phyloP scores from a whole-genome alignment of 2,888 invertebrate genomes.

The Prenolepis imparis region DNA sequence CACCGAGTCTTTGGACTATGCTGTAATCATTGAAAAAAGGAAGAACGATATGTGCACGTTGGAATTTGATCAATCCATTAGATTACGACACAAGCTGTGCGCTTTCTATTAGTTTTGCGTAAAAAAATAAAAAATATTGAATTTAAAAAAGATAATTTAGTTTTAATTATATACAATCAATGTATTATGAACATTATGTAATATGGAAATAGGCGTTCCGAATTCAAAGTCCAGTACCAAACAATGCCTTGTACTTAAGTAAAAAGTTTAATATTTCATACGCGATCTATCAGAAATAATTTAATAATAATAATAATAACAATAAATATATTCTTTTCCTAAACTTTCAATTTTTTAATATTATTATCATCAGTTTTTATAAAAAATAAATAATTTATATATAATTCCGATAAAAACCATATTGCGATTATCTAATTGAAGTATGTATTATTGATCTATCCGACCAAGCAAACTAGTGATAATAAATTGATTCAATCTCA shows the following conservation, averaged over 20 bases:
- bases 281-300: not conserved
- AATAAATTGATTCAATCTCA: not conserved
- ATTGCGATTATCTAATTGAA: not conserved
- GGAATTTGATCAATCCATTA: not conserved
- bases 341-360: not conserved
- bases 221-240: not conserved
- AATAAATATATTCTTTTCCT: not conserved
- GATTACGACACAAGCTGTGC: not conserved
- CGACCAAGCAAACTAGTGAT: not conserved
- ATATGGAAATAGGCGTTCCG: not conserved
- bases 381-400: too few relatives aligned
- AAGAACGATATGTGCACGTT: not conserved
- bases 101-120: not conserved
- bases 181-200: not conserved
- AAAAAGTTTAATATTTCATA: not conserved
- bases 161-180: not conserved
- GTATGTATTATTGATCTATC: conserved; percentile 1
- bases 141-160: not conserved
- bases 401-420: not conserved
- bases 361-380: not conserved
- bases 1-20: not conserved
- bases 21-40: not conserved
- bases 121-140: not conserved
- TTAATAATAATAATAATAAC: not conserved
- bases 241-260: not conserved